Conservation (phyloP, 2,888 invertebrate species). For the Leptopilina drosophilae region DNA sequence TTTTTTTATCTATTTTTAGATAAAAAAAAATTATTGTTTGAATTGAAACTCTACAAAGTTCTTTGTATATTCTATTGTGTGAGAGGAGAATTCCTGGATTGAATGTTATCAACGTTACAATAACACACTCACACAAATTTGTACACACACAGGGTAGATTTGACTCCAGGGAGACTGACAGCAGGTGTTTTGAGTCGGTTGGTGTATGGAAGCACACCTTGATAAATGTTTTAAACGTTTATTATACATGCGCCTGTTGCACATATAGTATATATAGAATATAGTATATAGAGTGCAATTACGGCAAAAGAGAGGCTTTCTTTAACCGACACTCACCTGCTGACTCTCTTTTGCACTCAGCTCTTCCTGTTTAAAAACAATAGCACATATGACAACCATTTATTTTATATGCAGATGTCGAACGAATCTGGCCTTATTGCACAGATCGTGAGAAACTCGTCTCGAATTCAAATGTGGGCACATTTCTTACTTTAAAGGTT, state of each 20-base stretch:
- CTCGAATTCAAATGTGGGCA: conserved; percentile 15
- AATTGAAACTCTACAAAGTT: conserved; percentile 23
- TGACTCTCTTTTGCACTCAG: conserved; percentile 37
- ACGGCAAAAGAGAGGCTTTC: conserved; percentile 42
- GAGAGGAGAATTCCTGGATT: conserved; percentile 47
- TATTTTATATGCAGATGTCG: conserved; percentile 25
- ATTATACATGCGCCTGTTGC: conserved; percentile 41
- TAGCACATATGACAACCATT: conserved; percentile 35
- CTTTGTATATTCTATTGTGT: conserved; percentile 32
- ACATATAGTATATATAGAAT: conserved; percentile 32
- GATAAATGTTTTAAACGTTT: conserved; percentile 59
- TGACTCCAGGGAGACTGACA: conserved; percentile 53
- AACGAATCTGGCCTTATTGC: conserved; percentile 33
- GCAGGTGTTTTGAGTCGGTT: conserved; percentile 67
- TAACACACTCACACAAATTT: no score
- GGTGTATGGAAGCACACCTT: conserved; percentile 63
- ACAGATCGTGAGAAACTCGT: conserved; percentile 29
- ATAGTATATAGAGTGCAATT: conserved; percentile 41
- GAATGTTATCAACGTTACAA: conserved; percentile 40
- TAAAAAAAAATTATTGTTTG: no score
- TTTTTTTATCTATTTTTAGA: no score
- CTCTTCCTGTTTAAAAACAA: conserved; percentile 30
- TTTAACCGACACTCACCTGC: conserved; percentile 59
- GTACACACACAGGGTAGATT: conserved; percentile 41
- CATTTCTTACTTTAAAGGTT: conserved; percentile 18